A percentile compares a stretch with the other conserved stretches of the same genome.
These are phyloP conservation scores for Oligia strigilis DNA, from an alignment of 2,888 invertebrate genomes.

Conservation along the genomic window DNA sequence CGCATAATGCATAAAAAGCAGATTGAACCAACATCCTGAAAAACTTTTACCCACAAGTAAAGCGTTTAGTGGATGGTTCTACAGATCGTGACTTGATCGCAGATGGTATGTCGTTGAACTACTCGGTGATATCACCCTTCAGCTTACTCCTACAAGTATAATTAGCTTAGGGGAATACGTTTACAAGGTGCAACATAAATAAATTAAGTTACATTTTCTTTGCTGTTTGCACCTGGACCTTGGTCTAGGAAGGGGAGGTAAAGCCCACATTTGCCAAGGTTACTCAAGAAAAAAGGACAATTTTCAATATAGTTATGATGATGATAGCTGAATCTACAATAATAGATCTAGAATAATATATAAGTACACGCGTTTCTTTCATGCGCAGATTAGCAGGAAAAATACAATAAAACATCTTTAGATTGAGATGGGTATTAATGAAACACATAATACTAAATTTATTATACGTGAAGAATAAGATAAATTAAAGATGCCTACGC, in stretches of 20 bases:
- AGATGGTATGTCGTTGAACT: conserved; percentile 25
- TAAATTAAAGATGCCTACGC: conserved; percentile 19
- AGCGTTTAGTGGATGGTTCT: background rate
- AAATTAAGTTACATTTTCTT: conserved; percentile 23
- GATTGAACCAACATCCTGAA: conserved; percentile 14
- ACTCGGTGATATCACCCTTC: conserved; percentile 44
- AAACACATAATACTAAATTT: conserved; percentile 16
- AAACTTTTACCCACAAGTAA: background rate
- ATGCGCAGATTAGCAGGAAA: conserved; percentile 15
- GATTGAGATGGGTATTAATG: conserved; percentile 13
- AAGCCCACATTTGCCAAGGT: background rate
- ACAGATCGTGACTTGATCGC: conserved; percentile 34
- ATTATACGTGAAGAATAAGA: conserved; percentile 11
- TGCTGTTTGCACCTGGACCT: conserved; percentile 21
- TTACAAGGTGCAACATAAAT: conserved; percentile 37
- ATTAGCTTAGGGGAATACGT: conserved; percentile 36
- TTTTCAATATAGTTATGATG: background rate
- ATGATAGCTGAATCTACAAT: background rate
- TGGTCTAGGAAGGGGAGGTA: background rate
- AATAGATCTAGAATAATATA: background rate
- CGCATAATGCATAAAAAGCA: conserved; percentile 21
- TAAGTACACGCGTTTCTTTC: background rate
- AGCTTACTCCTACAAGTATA: conserved; percentile 46
- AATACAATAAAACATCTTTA: conserved; percentile 19
- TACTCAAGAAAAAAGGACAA: background rate